Evolutionary conservation across 2,888 invertebrate species (phyloP), one percentile per base, ranked within the genome.

Genomic region (Cephus rjabovi): DNA sequence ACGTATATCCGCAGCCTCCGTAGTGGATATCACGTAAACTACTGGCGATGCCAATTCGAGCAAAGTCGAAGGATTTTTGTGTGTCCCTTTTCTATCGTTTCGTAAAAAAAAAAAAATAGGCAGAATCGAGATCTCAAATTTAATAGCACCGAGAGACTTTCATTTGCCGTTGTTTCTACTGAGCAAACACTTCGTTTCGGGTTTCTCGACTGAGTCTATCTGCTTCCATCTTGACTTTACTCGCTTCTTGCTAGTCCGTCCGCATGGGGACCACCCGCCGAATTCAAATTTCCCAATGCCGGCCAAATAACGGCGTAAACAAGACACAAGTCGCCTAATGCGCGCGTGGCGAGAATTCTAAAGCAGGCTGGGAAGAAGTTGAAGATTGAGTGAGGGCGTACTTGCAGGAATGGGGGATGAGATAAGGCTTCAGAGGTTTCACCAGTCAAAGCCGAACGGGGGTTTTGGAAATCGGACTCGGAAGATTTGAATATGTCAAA

Each of bases 291-390:
- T 81, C 74, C 73, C 78, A 76, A 78, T 80, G 82, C 78, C 79
- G 84, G 76, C 74, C 82, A 82, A 86, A 86, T 83, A 84, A 83
- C 82, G 83, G 83, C 83, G 86, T 86, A 86, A 86, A 86, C 86
- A 86, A 86, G 84, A 79, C 82, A 78, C 82, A 82, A 83, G 86
- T 77, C 81, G 83, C 73, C 80, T 84, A 81, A 83, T 81, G 79
- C 77, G 79, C 71, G 79, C 86, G 86, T 86, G 86, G 82, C 84
- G 79, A 73, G 81, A 86, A 84, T 86, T 34, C 80, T 76, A 75
- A 79, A 82, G 77, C 73, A 81, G 73, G 30, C 68, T 12, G 70
- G 76, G 73, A 11, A 37, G 73, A 37, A 81, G 74, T 23, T 33
- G 69, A 77, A 75, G 69, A 69, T 23, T 30, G 69, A 68, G 74